phyloP scores from a whole-genome alignment of 1,140 invertebrate species.

The Megathymus violae region DNA sequence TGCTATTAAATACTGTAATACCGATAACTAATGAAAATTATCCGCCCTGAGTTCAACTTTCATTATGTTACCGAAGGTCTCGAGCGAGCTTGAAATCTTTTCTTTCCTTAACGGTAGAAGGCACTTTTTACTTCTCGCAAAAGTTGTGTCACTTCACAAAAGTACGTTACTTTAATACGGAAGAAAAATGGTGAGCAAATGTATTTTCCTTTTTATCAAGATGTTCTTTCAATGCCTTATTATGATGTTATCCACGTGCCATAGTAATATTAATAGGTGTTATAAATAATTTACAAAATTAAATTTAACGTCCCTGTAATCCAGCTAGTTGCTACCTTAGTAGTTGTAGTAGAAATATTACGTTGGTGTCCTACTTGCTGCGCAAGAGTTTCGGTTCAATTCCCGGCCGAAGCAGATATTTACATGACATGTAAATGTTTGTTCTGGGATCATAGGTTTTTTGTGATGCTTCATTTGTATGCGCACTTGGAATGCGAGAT shows the following conservation, averaged over 20 bases:
- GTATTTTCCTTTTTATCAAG: slow-evolving; percentile 47
- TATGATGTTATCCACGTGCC: slow-evolving; percentile 34
- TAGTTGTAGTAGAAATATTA: too few species aligned
- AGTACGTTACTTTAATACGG: slow-evolving; percentile 45
- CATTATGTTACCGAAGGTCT: slow-evolving; percentile 53
- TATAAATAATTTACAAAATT: neutral
- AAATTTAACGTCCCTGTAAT: too few species aligned
- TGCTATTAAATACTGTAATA: neutral
- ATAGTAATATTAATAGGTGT: slow-evolving; percentile 28
- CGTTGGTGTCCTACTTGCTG: too few species aligned
- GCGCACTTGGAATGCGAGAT: too few species aligned
- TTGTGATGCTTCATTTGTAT: too few species aligned
- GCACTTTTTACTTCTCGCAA: slow-evolving; percentile 50
- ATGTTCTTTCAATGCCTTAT: slow-evolving; percentile 45
- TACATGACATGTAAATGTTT: too few species aligned
- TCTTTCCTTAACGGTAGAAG: slow-evolving; percentile 41
- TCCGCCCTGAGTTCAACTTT: slow-evolving; percentile 49
- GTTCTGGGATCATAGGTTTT: too few species aligned
- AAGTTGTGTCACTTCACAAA: slow-evolving; percentile 51
- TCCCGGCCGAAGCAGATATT: too few species aligned
- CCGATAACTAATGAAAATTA: slow-evolving; percentile 14
- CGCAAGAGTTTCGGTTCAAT: too few species aligned
- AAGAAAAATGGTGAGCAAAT: slow-evolving; percentile 55
- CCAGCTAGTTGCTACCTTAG: too few species aligned
- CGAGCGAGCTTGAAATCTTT: slow-evolving; percentile 51